Evolutionary conservation across 2,888 invertebrate genomes (phyloP), one percentile per base, ranked within the genome.

Genomic region (Phyto melanocephala): DNA sequence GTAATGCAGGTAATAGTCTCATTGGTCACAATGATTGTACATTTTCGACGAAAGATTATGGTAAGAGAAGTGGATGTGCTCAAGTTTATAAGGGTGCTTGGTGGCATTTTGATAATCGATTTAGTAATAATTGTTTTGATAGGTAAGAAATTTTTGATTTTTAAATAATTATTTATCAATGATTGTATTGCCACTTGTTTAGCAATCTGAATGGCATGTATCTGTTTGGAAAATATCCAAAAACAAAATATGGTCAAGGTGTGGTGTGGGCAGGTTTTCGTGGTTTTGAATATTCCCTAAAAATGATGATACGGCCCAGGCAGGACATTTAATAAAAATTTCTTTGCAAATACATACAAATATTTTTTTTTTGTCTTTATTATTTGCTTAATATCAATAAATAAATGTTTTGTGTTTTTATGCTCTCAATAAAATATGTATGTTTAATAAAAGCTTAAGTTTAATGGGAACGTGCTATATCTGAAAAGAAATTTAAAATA

Each of bases 401-500:
- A 75, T 54, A 65, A 35, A 54, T 35, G 20, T 58, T 8, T 60
- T 20, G 24, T 35, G 20, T 20, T 56, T 15, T 56, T 54, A 24
- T 17, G 17, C 28, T 33, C 15, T 24, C n/a, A n/a, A n/a, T 8
- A 28, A 54, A 28, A 24, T 62, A 42, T 7, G 15, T 42, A 45
- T 42, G 5, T 28, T 28, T 28, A 28, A n/a, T n/a, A n/a, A n/a
- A 28, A 28, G 28, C 6, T 28, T 35, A 22, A 15, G 11, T 45
- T 78, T 93, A 98, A 92, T 99, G 98, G 70, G 97, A 97, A 87
- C 96, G 94, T 47, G 99, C 99, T 90, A 99, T 99, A 92, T 99
- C 99, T 7, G 99, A 98, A 92, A 99, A 99, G 91, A 97, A 99
- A 90, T 95, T 95, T 82, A 99, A 94, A 86, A 99, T 97, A 91